Evolutionary conservation across 2,888 invertebrate species (phyloP), one percentile per base, ranked within the genome.

Genomic region (Mesorhabditis spiculigera): DNA sequence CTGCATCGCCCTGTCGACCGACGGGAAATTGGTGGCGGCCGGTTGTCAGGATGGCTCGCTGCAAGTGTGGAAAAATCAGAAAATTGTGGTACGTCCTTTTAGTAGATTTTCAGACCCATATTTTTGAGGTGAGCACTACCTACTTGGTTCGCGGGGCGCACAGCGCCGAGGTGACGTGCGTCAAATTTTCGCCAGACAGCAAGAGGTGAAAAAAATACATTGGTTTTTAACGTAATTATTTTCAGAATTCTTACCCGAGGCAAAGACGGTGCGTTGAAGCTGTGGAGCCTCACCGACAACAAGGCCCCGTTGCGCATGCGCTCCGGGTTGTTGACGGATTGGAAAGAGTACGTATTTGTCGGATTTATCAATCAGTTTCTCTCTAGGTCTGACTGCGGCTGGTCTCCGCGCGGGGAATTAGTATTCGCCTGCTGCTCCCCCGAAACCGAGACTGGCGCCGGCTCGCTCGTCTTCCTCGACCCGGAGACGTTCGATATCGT

Each of bases 1-100:
- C 66, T 72, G 76, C 1, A 84, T 83, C 64, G 76, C 78, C 63
- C 85, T 80, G 65, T 82, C 82, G 4, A 75, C 77, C 5, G 85
- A 85, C 69, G 85, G 82, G 5, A 84, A 91, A 91, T 90, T 93
- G 0, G 92, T 97, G 4, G 93, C 93, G 0, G 93, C 93, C 71
- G 97, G 92, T 0, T 96, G 97, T 85, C 90, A 90, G 64, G 98
- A 99, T 87, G 98, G 98, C 0, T 94, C 93, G 0, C 90, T 96
- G 68, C 97, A 97, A 87, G 91, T 96, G 88, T 98, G 98, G 97
- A 97, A 98, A 86, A 92, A 93, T 67, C 90, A 95, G 44, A 93
- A 92, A 85, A 91, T 91, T 85, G 94, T 91, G 84, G 95, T 90
- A 81, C 84, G 87, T 81, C 44, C 3, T 13, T 50, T 66, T 50